Evolutionary conservation across 2,113 vertebrate genomes (phyloP), one percentile per base, ranked within the genome.

Genomic region (Thryonomys swinderianus): DNA sequence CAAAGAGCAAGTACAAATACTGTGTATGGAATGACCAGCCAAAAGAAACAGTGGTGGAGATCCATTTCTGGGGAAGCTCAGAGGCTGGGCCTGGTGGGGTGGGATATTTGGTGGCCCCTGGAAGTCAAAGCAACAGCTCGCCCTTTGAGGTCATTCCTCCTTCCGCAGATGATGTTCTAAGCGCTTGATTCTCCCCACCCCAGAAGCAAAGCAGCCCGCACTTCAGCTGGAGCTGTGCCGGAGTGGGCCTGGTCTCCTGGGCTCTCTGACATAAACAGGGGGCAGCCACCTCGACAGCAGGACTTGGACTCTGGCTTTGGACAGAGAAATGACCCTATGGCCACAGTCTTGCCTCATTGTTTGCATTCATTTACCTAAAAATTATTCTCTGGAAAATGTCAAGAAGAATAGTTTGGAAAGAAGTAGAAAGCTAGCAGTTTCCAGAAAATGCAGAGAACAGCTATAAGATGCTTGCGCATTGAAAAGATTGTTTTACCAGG

Each of bases 331-430:
- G 34, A 94, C 40, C 23, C 82, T 3, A 7, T 34, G 48, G 53
- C 5, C 61, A 59, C 0, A 2, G 42, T 2, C 34, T 91, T 96
- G 62, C 66, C 45, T 37, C 16, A 1, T 14, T 21, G 42, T 23
- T 32, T 34, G 45, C n/a, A 42, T 34, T 45, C 48, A 84, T 67
- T 84, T 76, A 92, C 21, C 48, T 37, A 42, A 71, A 91, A 62
- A 57, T 81, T 27, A 76, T 55, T 84, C 74, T 92, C 40, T 62
- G 5, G 18, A 45, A 71, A 91, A 95, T 57, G 32, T 21, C 71
- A 82, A 32, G 55, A 96, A 92, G 30, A 86, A 67, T 53, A 61
- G 64, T 85, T 96, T 90, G 59, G 74, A 94, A 62, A 93, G 83
- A 87, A 71, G 76, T 3, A 81, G 73, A 79, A 20, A 91, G 27